Percentiles rank a stretch among this genome's conserved stretches.
These are phyloP conservation scores for Xylota segnis DNA, from an alignment of 2,888 invertebrate genomes.

Conservation along the genomic window DNA sequence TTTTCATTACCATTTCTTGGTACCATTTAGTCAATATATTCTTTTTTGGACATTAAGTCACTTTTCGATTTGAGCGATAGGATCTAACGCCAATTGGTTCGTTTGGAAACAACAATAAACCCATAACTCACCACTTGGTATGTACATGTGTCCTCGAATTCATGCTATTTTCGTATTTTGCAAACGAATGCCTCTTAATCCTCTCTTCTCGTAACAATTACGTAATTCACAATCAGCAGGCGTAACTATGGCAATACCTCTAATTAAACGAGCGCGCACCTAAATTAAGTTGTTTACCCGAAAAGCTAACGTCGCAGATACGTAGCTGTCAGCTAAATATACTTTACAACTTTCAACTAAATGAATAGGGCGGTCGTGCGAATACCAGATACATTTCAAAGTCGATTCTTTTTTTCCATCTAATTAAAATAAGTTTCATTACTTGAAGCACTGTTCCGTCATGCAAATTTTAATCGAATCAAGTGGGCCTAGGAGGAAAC, in stretches of 20 bases:
- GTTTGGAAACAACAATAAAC: no score
- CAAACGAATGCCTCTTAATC: background rate
- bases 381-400: constrained; percentile 3
- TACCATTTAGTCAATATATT: no score
- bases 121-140: no score
- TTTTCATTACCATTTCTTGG: no score
- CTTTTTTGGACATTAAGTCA: no score
- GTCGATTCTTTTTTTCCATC: constrained; percentile 20
- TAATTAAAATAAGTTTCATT: constrained; percentile 45
- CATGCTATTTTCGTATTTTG: background rate
- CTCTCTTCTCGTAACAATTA: background rate
- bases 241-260: background rate
- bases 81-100: no score
- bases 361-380: constrained; percentile 30
- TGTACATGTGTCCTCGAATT: background rate
- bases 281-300: constrained; percentile 17
- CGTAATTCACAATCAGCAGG: background rate
- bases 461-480: constrained; percentile 39
- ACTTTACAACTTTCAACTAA: constrained; percentile 1
- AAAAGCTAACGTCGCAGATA: background rate
- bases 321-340: background rate
- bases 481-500: background rate
- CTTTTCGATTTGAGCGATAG: no score
- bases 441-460: background rate
- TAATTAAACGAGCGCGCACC: constrained; percentile 2